A percentile compares a stretch with the other conserved stretches of the same genome.
phyloP scores from a whole-genome alignment of 2,888 invertebrate species.

The Cylloceria caligata region DNA sequence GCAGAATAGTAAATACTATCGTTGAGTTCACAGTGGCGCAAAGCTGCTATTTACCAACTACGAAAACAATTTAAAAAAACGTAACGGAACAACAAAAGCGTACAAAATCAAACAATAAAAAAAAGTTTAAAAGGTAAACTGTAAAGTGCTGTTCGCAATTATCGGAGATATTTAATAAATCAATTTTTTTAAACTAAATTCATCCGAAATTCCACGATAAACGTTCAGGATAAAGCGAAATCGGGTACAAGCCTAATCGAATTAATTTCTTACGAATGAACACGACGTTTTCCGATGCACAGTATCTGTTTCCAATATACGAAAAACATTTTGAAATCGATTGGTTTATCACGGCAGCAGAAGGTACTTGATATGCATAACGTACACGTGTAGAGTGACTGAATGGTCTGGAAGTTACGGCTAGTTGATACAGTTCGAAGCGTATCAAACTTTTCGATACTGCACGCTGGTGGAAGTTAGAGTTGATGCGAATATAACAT shows the following conservation, averaged over 20 bases:
- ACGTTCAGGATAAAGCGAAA: no score
- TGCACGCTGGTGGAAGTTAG: background rate
- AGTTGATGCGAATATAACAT: background rate
- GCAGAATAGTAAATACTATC: background rate
- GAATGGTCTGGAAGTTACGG: constrained; percentile 1
- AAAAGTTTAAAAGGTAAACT: background rate
- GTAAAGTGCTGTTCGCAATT: background rate
- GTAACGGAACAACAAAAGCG: background rate
- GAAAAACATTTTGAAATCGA: background rate
- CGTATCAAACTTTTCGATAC: background rate
- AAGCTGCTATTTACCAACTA: background rate
- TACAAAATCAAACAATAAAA: background rate
- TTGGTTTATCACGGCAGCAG: background rate
- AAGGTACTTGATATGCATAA: background rate
- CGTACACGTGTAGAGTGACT: background rate
- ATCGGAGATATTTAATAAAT: background rate
- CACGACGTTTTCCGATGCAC: no score
- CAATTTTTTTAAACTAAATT: background rate
- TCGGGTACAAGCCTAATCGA: no score
- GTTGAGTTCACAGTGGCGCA: background rate
- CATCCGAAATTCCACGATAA: no score
- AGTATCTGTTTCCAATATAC: constrained; percentile 3
- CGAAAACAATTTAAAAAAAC: background rate
- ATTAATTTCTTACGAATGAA: no score
- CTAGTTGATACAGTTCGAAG: background rate